Evolutionary conservation across 2,113 vertebrate genomes (phyloP).

Genomic region (Psilopogon haemacephalus): DNA sequence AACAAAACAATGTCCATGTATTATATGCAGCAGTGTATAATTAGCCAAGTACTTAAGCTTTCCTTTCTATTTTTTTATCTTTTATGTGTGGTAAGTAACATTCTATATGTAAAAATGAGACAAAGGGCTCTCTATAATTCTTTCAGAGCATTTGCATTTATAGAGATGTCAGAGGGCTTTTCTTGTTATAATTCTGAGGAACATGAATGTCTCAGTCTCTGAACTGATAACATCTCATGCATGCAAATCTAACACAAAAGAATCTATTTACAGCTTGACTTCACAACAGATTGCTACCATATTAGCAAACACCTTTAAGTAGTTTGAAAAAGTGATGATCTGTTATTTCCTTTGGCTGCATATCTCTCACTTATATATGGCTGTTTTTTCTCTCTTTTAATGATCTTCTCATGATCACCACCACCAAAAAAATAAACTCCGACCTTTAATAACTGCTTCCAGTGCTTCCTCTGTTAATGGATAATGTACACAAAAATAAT

Average conservation of each 20-base stretch:
- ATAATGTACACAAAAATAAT: not conserved
- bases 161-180: conserved; percentile 38
- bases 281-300: conserved; percentile 60
- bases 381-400: not conserved
- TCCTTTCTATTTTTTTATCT: conserved; percentile 22
- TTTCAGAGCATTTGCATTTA: conserved; percentile 37
- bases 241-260: conserved; percentile 55
- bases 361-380: not conserved
- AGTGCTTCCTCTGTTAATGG: not conserved
- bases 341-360: conserved; percentile 34
- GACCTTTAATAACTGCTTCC: not conserved
- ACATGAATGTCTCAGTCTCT: conserved; percentile 39
- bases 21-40: not conserved
- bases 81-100: not conserved
- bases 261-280: conserved; percentile 69
- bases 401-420: not conserved
- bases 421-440: not conserved
- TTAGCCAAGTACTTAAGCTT: conserved; percentile 6
- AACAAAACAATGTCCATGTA: not conserved
- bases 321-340: conserved; percentile 57
- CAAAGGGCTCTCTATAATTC: not conserved
- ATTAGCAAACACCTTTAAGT: conserved; percentile 70
- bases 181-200: conserved; percentile 43
- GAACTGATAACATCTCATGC: conserved; percentile 56
- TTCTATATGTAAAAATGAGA: conserved; percentile 27